These are phyloP conservation scores for Eubucco bourcierii DNA, from an alignment of 2,113 vertebrate genomes.

Conservation along the genomic window DNA sequence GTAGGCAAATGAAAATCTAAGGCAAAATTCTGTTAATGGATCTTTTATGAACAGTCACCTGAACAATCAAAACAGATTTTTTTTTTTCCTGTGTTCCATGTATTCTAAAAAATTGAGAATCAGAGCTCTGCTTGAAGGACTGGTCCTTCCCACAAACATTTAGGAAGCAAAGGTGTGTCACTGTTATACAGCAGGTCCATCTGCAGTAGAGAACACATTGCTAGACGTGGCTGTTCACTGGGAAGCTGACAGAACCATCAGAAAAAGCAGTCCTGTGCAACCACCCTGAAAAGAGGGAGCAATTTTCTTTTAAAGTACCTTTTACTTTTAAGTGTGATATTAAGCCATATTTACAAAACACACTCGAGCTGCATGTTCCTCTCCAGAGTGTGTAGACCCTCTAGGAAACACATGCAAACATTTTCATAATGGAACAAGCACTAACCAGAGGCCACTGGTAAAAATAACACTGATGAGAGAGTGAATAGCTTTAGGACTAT, in stretches of 20 bases:
- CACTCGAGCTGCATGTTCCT: background rate
- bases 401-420: background rate
- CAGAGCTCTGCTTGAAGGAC: background rate
- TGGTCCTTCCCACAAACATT: accelerated
- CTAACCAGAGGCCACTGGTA: background rate
- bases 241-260: background rate
- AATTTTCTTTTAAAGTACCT: too few species aligned
- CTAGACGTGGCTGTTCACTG: background rate
- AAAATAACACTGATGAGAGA: background rate
- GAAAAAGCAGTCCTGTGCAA: background rate
- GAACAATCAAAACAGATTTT: background rate
- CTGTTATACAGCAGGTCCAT: background rate
- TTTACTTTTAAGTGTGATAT: background rate
- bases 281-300: background rate
- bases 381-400: background rate
- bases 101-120: background rate
- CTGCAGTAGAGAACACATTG: background rate
- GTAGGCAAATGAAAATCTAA: background rate
- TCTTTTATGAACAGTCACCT: background rate
- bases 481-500: background rate
- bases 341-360: background rate
- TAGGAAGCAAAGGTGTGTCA: background rate
- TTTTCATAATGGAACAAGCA: background rate
- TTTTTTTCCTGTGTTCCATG: background rate
- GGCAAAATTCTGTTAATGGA: background rate